Percentiles rank a stretch among this genome's conserved stretches.
These are phyloP conservation scores for Eupristina koningsbergeri DNA, from an alignment of 1,140 invertebrate genomes.

Conservation along the genomic window DNA sequence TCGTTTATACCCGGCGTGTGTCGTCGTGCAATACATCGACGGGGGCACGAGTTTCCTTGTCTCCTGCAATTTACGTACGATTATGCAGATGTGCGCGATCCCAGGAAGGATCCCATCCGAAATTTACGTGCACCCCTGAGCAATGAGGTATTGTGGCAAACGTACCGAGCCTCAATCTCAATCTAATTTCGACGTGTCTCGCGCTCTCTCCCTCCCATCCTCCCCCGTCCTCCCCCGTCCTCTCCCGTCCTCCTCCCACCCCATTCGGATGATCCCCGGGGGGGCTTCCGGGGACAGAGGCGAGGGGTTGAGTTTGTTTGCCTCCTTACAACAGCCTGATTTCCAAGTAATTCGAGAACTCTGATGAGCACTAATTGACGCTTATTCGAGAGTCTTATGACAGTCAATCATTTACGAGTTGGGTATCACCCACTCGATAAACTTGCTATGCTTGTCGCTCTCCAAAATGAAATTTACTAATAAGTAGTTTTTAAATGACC, in stretches of 20 bases:
- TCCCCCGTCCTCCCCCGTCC: too few relatives aligned
- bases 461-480: too few relatives aligned
- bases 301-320: conserved; percentile 23
- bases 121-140: neutral
- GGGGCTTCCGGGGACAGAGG: too few relatives aligned
- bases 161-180: neutral
- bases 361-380: conserved; percentile 44
- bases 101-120: neutral
- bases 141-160: conserved; percentile 10
- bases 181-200: neutral
- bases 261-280: too few relatives aligned
- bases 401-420: too few relatives aligned
- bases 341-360: conserved; percentile 38
- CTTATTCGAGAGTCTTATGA: neutral
- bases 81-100: conserved; percentile 54
- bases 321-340: conserved; percentile 30
- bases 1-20: too few relatives aligned
- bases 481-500: too few relatives aligned
- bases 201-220: too few relatives aligned
- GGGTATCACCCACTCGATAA: too few relatives aligned
- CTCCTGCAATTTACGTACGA: conserved; percentile 58
- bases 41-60: conserved; percentile 8
- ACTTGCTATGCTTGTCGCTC: too few relatives aligned
- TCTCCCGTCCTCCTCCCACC: too few relatives aligned
- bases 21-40: too few relatives aligned